Base-by-base conservation (phyloP, 2,888 invertebrate genomes). In the Drosophila kambysellisi region DNA sequence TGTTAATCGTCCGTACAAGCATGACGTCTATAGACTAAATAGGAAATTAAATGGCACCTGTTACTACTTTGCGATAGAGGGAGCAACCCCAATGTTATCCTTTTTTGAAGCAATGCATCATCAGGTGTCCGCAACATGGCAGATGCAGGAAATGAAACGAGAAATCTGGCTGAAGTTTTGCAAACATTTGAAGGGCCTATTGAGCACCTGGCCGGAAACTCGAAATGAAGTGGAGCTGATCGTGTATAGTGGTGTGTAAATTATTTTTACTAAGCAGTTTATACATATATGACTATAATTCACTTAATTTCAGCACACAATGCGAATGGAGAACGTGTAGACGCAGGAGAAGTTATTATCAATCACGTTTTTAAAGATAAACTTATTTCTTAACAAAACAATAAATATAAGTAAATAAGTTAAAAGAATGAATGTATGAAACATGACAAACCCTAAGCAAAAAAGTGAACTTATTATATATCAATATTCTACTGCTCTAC, bases 61-160 rank as follows among this genome's bases (percentile, higher is more conserved):
- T 4, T 92, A 91, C 61, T 93, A 92, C 60, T 77, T 92, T 29
- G 83, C 88, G 0, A 60, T 92, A 39, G 92, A 93, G 76, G 92
- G 92, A 0, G 93, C 93, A 3, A 92, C 93, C 0, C 93, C 93
- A 0, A 70, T 93, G 76, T n/a, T 92, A 35, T 89, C 91, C 12
- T 93, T 89, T 64, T 91, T 87, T 50, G 92, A 93, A 0, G 64
- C 92, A 0, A 71, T 92, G 70, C 60, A 83, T 51, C 83, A 74
- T 30, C 62, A 81, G 39, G 33, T 74, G 4, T 91, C 92, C 1
- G 64, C 79, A 0, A 91, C 92, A 1, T 79, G 81, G 80, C 79
- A 91, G 70, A 92, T 92, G 91, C 70, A 68, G 6, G 90, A 81
- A 54, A 89, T 93, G 88, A 82, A 86, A 53, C 80, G 90, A 0